phyloP scores from a whole-genome alignment of 2,797 vertebrate species.

The Manis pentadactyla region DNA sequence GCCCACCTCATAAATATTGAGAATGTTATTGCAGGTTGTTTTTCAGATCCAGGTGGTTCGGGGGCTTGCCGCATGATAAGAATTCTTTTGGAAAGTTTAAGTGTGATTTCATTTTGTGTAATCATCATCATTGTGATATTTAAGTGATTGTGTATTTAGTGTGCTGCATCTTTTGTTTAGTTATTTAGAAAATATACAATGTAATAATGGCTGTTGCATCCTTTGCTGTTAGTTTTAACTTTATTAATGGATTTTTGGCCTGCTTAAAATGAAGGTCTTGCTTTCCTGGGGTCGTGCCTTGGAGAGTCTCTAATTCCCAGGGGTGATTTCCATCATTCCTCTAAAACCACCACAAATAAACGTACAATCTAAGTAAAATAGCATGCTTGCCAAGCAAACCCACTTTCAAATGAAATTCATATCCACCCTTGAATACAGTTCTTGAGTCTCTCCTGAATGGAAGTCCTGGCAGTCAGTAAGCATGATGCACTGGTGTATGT shows the following conservation, averaged over 20 bases:
- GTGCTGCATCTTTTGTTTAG: conserved; percentile 42
- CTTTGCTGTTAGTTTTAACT: conserved; percentile 21
- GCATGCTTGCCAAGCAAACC: background rate
- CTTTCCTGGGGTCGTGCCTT: background rate
- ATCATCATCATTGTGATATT: conserved; percentile 2
- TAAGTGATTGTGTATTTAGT: conserved; percentile 21
- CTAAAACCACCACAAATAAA: conserved; percentile 18
- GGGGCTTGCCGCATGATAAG: conserved; percentile 11
- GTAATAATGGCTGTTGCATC: background rate
- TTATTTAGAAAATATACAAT: background rate
- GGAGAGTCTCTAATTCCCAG: background rate
- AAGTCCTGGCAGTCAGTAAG: background rate
- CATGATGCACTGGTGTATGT: background rate
- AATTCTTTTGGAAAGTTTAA: conserved; percentile 58
- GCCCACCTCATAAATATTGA: conserved; percentile 32
- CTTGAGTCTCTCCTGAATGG: background rate
- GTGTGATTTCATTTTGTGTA: conserved; percentile 17
- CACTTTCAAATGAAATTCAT: conserved; percentile 4
- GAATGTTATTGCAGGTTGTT: conserved; percentile 17
- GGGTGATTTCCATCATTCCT: conserved; percentile 3
- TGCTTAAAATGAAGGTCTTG: conserved; percentile 35
- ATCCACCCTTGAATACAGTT: background rate
- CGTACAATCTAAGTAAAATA: background rate
- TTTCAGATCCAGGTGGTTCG: conserved; percentile 52
- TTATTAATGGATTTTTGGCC: conserved; percentile 33